Evolutionary conservation across 2,888 invertebrate species (phyloP).

Genomic region (Abscondita cerata): DNA sequence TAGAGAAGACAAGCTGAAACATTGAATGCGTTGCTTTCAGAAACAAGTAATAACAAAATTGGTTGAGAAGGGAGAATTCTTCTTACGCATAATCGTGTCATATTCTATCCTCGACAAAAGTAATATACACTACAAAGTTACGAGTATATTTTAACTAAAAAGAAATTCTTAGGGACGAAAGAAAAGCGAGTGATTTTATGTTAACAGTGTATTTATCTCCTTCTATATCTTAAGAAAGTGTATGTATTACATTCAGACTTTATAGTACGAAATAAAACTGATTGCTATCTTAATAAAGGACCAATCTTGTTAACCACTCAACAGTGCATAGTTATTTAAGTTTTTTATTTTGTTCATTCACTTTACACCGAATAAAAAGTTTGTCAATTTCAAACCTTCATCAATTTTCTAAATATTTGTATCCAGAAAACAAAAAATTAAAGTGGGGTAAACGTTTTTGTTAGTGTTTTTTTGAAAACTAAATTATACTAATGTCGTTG

Average conservation of each 20-base stretch:
- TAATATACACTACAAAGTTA: conserved; percentile 40
- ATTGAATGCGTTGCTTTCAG: conserved; percentile 49
- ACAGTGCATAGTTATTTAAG: conserved; percentile 52
- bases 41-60: conserved; percentile 59
- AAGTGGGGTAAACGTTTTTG: not conserved
- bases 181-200: conserved; percentile 24
- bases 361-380: conserved; percentile 36
- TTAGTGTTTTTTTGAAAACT: no score
- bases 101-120: conserved; percentile 48
- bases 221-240: conserved; percentile 54
- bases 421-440: conserved; percentile 10
- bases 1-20: conserved; percentile 50
- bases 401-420: conserved; percentile 20
- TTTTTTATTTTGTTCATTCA: conserved; percentile 44
- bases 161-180: conserved; percentile 15
- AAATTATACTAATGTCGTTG: no score
- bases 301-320: conserved; percentile 59
- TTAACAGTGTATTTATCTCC: conserved; percentile 38
- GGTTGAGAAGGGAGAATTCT: conserved; percentile 45
- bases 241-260: conserved; percentile 57
- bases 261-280: conserved; percentile 59
- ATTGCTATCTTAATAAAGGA: conserved; percentile 60
- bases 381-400: conserved; percentile 22
- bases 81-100: conserved; percentile 58
- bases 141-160: conserved; percentile 30